Percentiles rank a stretch among this genome's conserved stretches.
Evolutionary conservation across 2,888 invertebrate species (phyloP).

Genomic region (Leucoptera coffeella): DNA sequence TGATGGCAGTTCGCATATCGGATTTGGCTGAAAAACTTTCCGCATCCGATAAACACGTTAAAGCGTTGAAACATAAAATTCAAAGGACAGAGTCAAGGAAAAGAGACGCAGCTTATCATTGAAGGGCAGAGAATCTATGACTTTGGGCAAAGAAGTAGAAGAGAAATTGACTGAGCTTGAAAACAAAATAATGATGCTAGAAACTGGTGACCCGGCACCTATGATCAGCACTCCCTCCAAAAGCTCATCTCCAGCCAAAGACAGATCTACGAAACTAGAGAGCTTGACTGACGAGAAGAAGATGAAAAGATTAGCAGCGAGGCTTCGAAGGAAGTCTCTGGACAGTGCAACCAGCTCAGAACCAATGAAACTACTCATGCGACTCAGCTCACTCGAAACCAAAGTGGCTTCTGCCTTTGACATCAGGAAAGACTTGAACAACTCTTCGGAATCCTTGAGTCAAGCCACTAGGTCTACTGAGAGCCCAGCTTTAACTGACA

Average conservation of each 20-base stretch:
- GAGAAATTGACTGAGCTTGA: constrained; percentile 78
- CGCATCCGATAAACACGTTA: constrained; percentile 74
- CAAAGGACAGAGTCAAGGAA: constrained; percentile 71
- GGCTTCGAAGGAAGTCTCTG: constrained; percentile 66
- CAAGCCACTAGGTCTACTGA: constrained; percentile 30
- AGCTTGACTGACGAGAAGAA: constrained; percentile 40
- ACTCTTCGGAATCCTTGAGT: constrained; percentile 54
- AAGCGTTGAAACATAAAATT: constrained; percentile 72
- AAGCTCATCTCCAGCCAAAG: constrained; percentile 48
- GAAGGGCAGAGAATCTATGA: constrained; percentile 76
- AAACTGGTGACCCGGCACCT: constrained; percentile 39
- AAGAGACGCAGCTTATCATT: constrained; percentile 76
- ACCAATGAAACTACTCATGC: constrained; percentile 73
- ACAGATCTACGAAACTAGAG: constrained; percentile 41
- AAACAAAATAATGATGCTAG: constrained; percentile 65
- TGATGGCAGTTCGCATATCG: constrained; percentile 79
- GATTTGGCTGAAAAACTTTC: constrained; percentile 77
- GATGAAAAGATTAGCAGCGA: constrained; percentile 45
- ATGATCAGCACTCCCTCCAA: constrained; percentile 42
- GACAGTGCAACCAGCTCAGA: constrained; percentile 74
- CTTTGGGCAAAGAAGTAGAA: constrained; percentile 77
- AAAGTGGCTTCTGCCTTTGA: constrained; percentile 62
- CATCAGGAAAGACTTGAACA: constrained; percentile 33
- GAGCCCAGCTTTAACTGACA: constrained; percentile 21
- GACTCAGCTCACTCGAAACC: constrained; percentile 70